phyloP scores from a whole-genome alignment of 2,888 invertebrate genomes.

The Trachelus troglodyta region DNA sequence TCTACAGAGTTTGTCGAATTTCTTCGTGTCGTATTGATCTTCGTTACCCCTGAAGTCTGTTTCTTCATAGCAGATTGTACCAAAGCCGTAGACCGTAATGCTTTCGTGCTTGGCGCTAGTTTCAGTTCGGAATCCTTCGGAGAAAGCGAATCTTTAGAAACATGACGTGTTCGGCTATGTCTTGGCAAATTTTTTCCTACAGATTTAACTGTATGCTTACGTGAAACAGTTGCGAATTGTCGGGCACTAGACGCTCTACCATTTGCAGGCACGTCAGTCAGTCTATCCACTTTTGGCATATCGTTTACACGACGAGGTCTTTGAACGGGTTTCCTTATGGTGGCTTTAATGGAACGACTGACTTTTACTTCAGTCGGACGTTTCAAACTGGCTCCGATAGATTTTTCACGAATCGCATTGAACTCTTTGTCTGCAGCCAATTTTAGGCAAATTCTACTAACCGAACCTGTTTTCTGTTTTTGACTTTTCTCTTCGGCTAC shows the following conservation, averaged over 20 bases:
- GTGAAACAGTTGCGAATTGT: background rate
- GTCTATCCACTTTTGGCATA: background rate
- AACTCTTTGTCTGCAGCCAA: background rate
- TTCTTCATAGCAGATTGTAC: background rate
- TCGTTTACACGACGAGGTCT: background rate
- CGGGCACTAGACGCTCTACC: background rate
- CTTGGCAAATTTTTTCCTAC: background rate
- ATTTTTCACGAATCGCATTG: background rate
- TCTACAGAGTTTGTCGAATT: constrained; percentile 11
- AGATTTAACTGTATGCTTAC: background rate
- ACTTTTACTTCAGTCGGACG: background rate
- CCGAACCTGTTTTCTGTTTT: background rate
- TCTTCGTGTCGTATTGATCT: constrained; percentile 20
- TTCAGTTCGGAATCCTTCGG: background rate
- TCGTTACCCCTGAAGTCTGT: constrained; percentile 19
- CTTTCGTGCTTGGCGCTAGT: background rate
- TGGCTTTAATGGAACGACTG: background rate
- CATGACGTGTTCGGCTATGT: background rate
- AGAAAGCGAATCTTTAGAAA: background rate
- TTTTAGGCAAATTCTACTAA: background rate
- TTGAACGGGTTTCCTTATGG: background rate
- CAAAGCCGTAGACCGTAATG: background rate
- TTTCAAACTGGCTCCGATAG: background rate
- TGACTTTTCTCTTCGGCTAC: background rate
- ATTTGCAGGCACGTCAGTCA: background rate